These are phyloP conservation scores for Platycheirus albimanus DNA, from an alignment of 2,888 invertebrate species.

Conservation along the genomic window DNA sequence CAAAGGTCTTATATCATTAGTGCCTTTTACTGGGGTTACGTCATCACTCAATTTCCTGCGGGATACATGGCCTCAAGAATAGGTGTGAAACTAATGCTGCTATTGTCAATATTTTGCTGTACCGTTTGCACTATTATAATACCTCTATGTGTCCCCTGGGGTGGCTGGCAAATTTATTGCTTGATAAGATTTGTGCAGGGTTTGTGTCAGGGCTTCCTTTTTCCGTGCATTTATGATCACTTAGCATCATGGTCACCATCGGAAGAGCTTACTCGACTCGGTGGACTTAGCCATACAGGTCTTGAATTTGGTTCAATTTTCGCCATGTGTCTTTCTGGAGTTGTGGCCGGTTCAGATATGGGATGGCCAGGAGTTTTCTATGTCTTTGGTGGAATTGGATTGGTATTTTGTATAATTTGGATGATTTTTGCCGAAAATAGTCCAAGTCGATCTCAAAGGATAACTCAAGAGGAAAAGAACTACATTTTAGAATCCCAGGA, in stretches of 20 bases:
- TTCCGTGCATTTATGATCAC: slow-evolving; percentile 85
- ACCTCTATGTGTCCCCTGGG: slow-evolving; percentile 85
- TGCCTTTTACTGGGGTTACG: slow-evolving; percentile 86
- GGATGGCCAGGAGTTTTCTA: slow-evolving; percentile 87
- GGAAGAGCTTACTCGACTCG: slow-evolving; percentile 86
- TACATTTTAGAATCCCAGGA: slow-evolving; percentile 83
- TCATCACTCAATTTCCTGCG: slow-evolving; percentile 84
- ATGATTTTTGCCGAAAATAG: slow-evolving; percentile 84
- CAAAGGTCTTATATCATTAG: slow-evolving; percentile 84
- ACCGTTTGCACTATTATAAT: slow-evolving; percentile 86
- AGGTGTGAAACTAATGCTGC: slow-evolving; percentile 86
- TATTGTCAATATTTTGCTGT: slow-evolving; percentile 84
- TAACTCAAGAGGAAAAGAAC: slow-evolving; percentile 83
- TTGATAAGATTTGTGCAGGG: slow-evolving; percentile 85
- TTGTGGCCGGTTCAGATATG: slow-evolving; percentile 83
- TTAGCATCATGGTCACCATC: slow-evolving; percentile 87
- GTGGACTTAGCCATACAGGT: slow-evolving; percentile 84
- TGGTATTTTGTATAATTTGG: slow-evolving; percentile 83
- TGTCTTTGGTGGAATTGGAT: slow-evolving; percentile 83
- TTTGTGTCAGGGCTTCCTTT: slow-evolving; percentile 85
- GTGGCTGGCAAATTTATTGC: slow-evolving; percentile 84
- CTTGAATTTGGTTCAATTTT: slow-evolving; percentile 86
- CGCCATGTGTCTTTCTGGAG: slow-evolving; percentile 85
- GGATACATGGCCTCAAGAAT: slow-evolving; percentile 87
- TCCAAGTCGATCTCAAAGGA: slow-evolving; percentile 79